Evolutionary conservation across 2,113 vertebrate genomes (phyloP), one percentile per base, ranked within the genome.

Genomic region (Meleagris gallopavo): DNA sequence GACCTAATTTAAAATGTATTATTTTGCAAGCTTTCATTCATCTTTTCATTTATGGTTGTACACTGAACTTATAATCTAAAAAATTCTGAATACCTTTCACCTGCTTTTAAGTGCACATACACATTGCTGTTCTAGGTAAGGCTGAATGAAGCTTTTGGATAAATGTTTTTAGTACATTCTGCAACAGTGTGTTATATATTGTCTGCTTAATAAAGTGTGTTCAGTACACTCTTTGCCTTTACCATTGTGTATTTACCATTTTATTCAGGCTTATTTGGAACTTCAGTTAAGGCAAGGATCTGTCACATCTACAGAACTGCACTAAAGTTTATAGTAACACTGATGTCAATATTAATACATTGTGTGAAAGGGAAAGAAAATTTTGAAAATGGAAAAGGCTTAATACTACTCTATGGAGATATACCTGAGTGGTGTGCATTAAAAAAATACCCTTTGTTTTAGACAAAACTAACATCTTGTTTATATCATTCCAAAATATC

Each of bases 401-500:
- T 82, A 57, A 45, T 77, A 57, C 18, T 64, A 7, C 6, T 60
- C 21, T 66, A 9, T 88, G 52, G 25, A 81, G 67, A 83, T 65
- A 67, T 24, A 81, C 52, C 65, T 83, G 45, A 83, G 13, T 12
- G 45, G 9, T 45, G 16, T 45, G 54, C 71, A 20, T 9, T 66
- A 54, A 86, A 89, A 86, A 69, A 62, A 52, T 34, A 34, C 4
- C 4, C 6, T 30, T 12, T 81, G 21, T 84, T 90, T 90, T 82
- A 79, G 54, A 40, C 27, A 20, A 78, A 82, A 57, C 55, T 65
- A 71, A 64, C 6, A 84, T 43, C 22, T 64, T 85, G 74, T 90
- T 94, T 83, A 76, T 88, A 54, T 83, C 1, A 73, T 91, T 93
- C 41, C 38, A 77, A 86, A 94, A 72, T 84, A 89, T 22, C 65